Base-by-base conservation (phyloP, 30 jellyfish, hydroid and myxozoan genomes). In the Aurelia sp. region DNA sequence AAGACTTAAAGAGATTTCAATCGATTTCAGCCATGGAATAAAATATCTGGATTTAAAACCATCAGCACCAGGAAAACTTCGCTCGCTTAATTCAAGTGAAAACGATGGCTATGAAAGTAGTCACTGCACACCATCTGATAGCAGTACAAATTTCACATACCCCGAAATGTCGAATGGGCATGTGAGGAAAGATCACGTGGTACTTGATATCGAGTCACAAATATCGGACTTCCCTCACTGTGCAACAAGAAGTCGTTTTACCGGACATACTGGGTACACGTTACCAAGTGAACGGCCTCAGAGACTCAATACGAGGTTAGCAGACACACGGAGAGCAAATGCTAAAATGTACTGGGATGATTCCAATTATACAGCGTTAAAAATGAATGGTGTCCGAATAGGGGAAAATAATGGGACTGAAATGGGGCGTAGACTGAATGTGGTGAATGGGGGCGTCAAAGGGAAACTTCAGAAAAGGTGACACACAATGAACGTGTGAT, bases 41-140 rank as follows among this genome's bases (percentile, higher is more conserved):
- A 79, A 65, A 24, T 15, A 27, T 22, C 22, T 64, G 16, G 80
- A 63, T 17, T 20, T 47, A 5, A 79, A 79, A 74, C 89, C 80
- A 19, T 8, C 71, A 19, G 47, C 20, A 48, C 50, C 91, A 16
- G 64, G 84, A 27, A 73, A 57, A 19, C 66, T 58, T 24, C 67
- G 53, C 20, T 84, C 93, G 30, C 61, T 84, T 27, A 72, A 84
- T 40, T 84, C 93, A 4, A 73, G 82, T 69, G 93, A 84, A 63
- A 84, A 84, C 53, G 82, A 84, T 40, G 88, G 88, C 13, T 72
- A 84, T 50, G 88, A 84, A 48, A 84, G 87, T 59, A 84, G 93
- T 64, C 88, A 84, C 17, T 63, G 67, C 55, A 72, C 88, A 10
- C 72, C 48, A 2, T 84, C 93, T 9, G 88, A 73, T 13, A 31